Conservation (phyloP, 2,797 vertebrate species). For the Sebastes trivittatus region DNA sequence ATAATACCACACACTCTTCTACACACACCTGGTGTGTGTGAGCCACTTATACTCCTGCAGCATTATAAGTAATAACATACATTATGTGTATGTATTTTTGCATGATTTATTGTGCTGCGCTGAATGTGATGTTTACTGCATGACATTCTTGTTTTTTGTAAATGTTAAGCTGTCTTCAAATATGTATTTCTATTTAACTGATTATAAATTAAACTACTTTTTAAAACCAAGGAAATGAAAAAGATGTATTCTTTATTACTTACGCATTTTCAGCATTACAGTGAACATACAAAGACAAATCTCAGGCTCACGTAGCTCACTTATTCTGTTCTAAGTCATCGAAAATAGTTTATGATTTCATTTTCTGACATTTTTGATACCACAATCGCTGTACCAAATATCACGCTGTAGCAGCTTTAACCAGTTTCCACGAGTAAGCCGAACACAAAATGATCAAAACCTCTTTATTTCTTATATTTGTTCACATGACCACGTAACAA, state of each 20-base stretch:
- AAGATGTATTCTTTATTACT: not conserved
- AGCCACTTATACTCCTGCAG: not conserved
- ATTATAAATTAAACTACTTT: conserved; percentile 37
- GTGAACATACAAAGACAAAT: not conserved
- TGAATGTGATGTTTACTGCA: not conserved
- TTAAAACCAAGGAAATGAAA: not conserved
- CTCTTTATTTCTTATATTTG: conserved; percentile 16
- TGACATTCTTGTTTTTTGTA: not conserved
- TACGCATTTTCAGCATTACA: not conserved
- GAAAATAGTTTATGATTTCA: not conserved
- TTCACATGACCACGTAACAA: conserved; percentile 11
- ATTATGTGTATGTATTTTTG: not conserved
- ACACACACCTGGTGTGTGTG: not conserved
- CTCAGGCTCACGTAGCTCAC: not conserved
- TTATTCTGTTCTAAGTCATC: not conserved
- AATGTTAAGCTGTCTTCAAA: conserved; percentile 11
- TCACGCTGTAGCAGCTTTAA: not conserved
- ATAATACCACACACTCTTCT: not conserved
- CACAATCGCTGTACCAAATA: not conserved
- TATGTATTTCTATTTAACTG: conserved; percentile 22
- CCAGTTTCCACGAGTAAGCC: not conserved
- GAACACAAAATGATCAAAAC: not conserved
- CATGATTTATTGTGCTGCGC: not conserved
- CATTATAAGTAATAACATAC: not conserved
- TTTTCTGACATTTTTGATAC: not conserved